phyloP scores from a whole-genome alignment of 2,113 vertebrate genomes.

The Bombycilla garrulus region DNA sequence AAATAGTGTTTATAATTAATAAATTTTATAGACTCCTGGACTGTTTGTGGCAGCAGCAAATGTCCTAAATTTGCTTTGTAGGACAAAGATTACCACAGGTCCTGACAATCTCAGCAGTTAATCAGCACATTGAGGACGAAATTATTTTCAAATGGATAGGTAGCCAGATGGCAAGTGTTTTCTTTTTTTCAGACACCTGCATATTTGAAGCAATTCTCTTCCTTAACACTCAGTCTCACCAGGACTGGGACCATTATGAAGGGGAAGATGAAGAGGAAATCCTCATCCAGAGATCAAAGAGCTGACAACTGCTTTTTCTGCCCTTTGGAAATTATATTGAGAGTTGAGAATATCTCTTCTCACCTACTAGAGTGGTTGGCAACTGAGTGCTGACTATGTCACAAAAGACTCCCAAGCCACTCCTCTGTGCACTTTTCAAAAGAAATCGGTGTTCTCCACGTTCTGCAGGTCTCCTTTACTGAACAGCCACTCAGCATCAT shows the following conservation, averaged over 20 bases:
- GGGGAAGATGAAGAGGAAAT: conserved; percentile 13
- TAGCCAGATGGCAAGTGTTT: not conserved
- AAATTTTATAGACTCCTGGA: not conserved
- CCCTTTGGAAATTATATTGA: not conserved
- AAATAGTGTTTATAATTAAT: not conserved
- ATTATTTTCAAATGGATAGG: not conserved
- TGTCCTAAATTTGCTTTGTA: not conserved
- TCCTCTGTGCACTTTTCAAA: not conserved
- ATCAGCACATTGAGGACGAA: not conserved
- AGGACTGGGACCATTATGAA: not conserved
- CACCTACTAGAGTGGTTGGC: not conserved
- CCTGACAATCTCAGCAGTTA: not conserved
- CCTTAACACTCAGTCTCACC: not conserved
- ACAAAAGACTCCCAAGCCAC: not conserved
- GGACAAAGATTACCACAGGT: not conserved
- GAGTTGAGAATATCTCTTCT: not conserved
- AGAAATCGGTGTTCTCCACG: not conserved
- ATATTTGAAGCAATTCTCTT: not conserved
- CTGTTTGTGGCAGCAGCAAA: not conserved
- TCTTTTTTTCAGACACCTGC: not conserved
- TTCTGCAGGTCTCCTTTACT: conserved; percentile 17
- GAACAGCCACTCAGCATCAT: conserved; percentile 6
- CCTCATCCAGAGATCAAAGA: not conserved
- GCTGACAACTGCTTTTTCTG: not conserved
- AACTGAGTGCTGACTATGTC: not conserved